These are phyloP conservation scores for Onthophagus sagittarius DNA, from an alignment of 2,888 invertebrate species.

Conservation along the genomic window DNA sequence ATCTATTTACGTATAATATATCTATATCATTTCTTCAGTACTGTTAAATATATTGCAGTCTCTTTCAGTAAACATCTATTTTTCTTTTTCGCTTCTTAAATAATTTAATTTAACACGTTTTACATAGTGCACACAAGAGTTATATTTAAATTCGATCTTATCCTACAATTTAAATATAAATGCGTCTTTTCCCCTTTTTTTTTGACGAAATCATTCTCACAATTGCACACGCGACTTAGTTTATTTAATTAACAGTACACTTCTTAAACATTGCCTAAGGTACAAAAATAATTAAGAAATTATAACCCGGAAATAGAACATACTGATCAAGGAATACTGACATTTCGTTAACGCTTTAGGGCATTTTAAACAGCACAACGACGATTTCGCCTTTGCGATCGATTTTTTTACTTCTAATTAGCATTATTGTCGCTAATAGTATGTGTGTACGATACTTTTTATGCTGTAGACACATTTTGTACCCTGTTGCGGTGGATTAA, in stretches of 20 bases:
- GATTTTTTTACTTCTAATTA: slow-evolving; percentile 16
- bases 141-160: background rate
- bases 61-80: background rate
- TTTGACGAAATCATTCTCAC: background rate
- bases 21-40: background rate
- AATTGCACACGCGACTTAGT: background rate
- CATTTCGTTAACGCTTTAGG: background rate
- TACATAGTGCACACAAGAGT: background rate
- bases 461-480: slow-evolving; percentile 4
- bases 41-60: background rate
- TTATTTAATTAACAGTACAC: background rate
- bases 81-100: background rate
- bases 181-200: background rate
- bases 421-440: slow-evolving; percentile 9
- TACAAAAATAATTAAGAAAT: slow-evolving; percentile 12
- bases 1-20: background rate
- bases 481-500: slow-evolving; percentile 8
- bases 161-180: background rate
- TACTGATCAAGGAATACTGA: slow-evolving; percentile 3
- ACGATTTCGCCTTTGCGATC: background rate
- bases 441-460: slow-evolving; percentile 1
- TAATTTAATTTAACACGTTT: background rate
- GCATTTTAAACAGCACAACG: background rate
- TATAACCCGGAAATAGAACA: slow-evolving; percentile 9
- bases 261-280: background rate